A percentile compares a stretch with the other conserved stretches of the same genome.
Evolutionary conservation across 2,797 vertebrate species (phyloP).

Genomic region (Notoglanidium macrostoma): DNA sequence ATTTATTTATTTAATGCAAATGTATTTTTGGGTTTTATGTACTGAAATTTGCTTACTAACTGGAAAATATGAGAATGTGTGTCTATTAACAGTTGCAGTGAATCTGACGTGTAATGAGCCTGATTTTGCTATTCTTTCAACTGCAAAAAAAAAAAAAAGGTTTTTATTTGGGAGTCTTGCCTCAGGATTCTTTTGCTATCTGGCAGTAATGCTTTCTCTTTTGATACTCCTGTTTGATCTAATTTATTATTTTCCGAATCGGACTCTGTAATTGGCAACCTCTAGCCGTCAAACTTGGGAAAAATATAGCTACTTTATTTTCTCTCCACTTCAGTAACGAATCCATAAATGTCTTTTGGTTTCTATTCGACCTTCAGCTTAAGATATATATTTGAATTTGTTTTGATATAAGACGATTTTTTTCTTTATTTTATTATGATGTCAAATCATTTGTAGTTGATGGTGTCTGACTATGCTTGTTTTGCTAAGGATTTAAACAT

Average conservation of each 20-base stretch:
- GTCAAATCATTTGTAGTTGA: constrained; percentile 22
- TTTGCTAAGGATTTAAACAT: constrained; percentile 14
- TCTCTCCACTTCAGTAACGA: not conserved
- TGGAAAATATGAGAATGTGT: constrained; percentile 61
- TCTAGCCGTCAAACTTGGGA: not conserved
- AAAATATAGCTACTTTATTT: constrained; percentile 12
- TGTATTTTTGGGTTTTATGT: constrained; percentile 65
- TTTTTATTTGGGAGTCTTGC: constrained; percentile 24
- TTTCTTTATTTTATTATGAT: constrained; percentile 42
- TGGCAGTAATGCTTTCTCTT: constrained; percentile 51
- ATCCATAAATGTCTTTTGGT: constrained; percentile 5
- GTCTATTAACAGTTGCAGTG: constrained; percentile 58
- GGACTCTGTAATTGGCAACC: not conserved
- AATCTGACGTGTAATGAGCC: constrained; percentile 30
- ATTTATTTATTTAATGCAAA: constrained; percentile 82
- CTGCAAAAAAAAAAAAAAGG: not conserved
- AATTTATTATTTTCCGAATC: constrained; percentile 1
- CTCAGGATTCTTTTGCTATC: constrained; percentile 43
- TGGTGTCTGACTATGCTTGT: constrained; percentile 35
- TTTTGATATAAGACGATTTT: not conserved
- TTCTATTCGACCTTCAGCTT: constrained; percentile 2
- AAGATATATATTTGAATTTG: not conserved
- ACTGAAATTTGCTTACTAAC: constrained; percentile 71
- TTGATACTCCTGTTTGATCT: constrained; percentile 34
- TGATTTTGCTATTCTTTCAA: constrained; percentile 56